Evolutionary conservation across 2,113 vertebrate genomes (phyloP), one percentile per base, ranked within the genome.

Genomic region (Oryzias celebensis): DNA sequence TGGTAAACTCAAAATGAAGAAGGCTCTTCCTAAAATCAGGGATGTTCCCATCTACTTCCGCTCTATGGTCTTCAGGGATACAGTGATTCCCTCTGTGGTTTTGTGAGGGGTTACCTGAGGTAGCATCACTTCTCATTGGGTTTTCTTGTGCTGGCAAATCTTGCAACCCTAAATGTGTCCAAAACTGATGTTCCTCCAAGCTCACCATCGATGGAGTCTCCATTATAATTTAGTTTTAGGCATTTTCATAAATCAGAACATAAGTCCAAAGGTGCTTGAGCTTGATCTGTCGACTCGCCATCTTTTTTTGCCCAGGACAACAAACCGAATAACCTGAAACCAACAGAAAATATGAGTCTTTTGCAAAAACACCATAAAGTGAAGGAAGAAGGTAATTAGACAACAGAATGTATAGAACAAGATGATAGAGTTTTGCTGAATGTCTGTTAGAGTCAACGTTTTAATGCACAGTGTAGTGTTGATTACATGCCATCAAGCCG

Each of bases 211-310:
- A 65, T 23, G 82, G 68, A 62, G 75, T 64, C 84, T 95, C 93
- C 93, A 94, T 94, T 82, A 78, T 88, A 80, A 0, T 61, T 60
- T 67, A 58, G 22, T n/a, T 63, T 68, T 85, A 89, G 26, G 78
- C 60, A 87, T 78, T 79, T 50, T 76, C 82, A 75, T 81, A 78
- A 74, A 80, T 83, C 73, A 88, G 71, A 72, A 83, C 85, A 73
- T 85, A 87, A 67, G 86, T 88, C 84, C 85, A 85, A 24, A 75
- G 68, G 48, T 82, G 72, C 71, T 82, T 86, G 68, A 71, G 84
- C 58, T 57, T 72, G 58, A 75, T 76, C 54, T 65, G 71, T 47
- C 23, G 69, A 52, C 71, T 53, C 20, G 81, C 78, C 86, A 88
- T 88, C 71, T 71, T 72, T 20, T 81, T 77, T 71, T 62, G 42